These are phyloP conservation scores for Callipepla californica DNA, from an alignment of 2,113 vertebrate species.

Conservation along the genomic window DNA sequence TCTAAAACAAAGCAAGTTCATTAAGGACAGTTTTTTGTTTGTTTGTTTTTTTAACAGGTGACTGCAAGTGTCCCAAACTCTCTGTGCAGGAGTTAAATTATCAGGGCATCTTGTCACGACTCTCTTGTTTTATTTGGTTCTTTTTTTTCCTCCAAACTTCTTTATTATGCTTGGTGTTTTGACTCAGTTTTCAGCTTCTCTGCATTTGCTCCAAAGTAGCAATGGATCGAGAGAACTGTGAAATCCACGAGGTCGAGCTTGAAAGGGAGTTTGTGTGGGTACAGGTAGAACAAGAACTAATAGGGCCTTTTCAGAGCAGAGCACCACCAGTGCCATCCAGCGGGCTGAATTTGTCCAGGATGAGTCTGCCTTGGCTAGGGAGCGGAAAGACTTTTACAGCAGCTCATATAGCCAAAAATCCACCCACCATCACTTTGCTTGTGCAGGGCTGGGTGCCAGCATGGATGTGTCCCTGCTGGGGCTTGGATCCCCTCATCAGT, in stretches of 20 bases:
- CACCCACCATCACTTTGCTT: not conserved
- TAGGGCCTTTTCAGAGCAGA: accelerated
- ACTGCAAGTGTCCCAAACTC: not conserved
- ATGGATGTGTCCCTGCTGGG: too few species aligned
- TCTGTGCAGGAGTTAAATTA: not conserved
- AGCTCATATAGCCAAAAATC: not conserved
- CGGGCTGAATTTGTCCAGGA: not conserved
- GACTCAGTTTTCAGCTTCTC: not conserved
- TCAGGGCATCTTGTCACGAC: not conserved
- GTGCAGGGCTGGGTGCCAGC: not conserved
- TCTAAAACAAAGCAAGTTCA: not conserved
- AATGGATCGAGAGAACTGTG: not conserved
- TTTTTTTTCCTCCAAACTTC: not conserved
- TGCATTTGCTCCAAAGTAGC: not conserved
- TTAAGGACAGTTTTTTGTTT: not conserved
- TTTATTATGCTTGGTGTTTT: not conserved
- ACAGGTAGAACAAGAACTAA: not conserved
- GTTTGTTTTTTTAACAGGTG: not conserved
- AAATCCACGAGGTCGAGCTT: not conserved
- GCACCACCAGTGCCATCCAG: not conserved
- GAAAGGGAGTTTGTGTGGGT: not conserved
- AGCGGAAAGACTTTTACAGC: not conserved
- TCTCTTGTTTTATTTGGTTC: not conserved
- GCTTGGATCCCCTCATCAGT: not conserved
- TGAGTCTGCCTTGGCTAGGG: not conserved